A percentile compares a stretch with the other conserved stretches of the same genome.
These are phyloP conservation scores for Ephydatia muelleri DNA, from an alignment of 37 sponge, comb jelly and placozoan genomes.

Conservation along the genomic window DNA sequence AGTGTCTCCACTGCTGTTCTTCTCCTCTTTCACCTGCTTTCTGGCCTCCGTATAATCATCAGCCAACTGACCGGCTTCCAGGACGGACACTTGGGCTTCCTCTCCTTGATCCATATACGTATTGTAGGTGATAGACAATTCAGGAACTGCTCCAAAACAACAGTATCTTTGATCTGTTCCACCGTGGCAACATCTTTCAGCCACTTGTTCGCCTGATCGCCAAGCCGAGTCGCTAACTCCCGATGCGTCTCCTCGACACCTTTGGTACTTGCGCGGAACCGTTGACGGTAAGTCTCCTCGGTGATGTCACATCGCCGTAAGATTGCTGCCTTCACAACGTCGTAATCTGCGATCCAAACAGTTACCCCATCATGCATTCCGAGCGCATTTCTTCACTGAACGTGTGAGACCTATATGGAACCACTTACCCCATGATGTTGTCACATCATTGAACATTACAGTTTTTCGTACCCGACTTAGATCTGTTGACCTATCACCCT, in stretches of 20 bases:
- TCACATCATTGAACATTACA: too few relatives aligned
- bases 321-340: conserved; percentile 32
- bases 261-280: conserved; percentile 3
- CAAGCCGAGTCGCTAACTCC: conserved; percentile 20
- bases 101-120: conserved; percentile 33
- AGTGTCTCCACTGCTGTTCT: too few relatives aligned
- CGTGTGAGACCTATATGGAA: too few relatives aligned
- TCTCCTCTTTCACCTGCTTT: too few relatives aligned
- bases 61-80: too few relatives aligned
- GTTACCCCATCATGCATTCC: too few relatives aligned
- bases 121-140: conserved; percentile 21
- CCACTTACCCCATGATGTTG: too few relatives aligned
- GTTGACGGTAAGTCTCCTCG: conserved; percentile 21
- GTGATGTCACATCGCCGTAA: too few relatives aligned
- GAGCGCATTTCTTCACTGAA: too few relatives aligned
- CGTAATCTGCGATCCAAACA: neutral
- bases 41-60: too few relatives aligned
- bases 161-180: conserved; percentile 9
- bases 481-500: too few relatives aligned
- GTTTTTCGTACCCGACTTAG: too few relatives aligned
- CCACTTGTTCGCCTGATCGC: conserved; percentile 41
- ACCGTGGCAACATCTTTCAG: neutral
- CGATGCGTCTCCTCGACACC: conserved; percentile 2
- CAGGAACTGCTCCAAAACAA: conserved; percentile 43
- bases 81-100: conserved; percentile 33